Evolutionary conservation across 2,797 vertebrate genomes (phyloP), one percentile per base, ranked within the genome.

Genomic region (Nannoperca obscura): DNA sequence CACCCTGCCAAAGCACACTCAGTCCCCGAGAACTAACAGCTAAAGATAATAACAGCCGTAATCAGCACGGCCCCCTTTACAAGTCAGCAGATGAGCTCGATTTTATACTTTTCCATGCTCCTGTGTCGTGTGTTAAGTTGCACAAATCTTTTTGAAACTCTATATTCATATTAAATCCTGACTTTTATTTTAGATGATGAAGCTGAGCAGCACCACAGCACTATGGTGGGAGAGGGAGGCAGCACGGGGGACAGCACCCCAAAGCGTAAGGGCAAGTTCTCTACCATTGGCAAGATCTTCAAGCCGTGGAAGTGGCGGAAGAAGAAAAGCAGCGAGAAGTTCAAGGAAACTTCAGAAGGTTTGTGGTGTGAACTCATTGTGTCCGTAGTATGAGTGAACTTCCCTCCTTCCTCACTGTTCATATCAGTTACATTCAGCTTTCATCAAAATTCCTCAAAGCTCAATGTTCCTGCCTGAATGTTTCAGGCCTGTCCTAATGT

Each of bases 271-370:
- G 97, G 97, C 94, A 99, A 99, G 93, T 98, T 99, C 86, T 96
- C 98, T 0, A 95, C 96, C 57, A 96, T 99, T 66, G 98, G 98
- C 86, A 99, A 99, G 92, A 97, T 99, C 93, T 99, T 99, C 93
- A 99, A 98, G 85, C 98, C 98, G 4, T 99, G 98, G 98, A 99
- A 99, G 88, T 99, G 98, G 98, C 95, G 98, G 88, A 99, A 98
- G 96, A 99, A 99, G 96, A 99, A 98, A 95, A 97, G 96, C 94
- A 99, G 98, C 27, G 98, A 98, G 78, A 97, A 96, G 86, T 99
- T 99, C 90, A 96, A 97, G 92, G 97, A 99, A 93, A 98, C 98
- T 19, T 98, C 97, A n/a, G 97, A 99, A 97, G 98, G 98, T 99
- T 91, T 75, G 90, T 91, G 57, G 46, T 71, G 79, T 67, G 57